Evolutionary conservation across 1,140 invertebrate species (phyloP).

Genomic region (Drosophila mauritiana): DNA sequence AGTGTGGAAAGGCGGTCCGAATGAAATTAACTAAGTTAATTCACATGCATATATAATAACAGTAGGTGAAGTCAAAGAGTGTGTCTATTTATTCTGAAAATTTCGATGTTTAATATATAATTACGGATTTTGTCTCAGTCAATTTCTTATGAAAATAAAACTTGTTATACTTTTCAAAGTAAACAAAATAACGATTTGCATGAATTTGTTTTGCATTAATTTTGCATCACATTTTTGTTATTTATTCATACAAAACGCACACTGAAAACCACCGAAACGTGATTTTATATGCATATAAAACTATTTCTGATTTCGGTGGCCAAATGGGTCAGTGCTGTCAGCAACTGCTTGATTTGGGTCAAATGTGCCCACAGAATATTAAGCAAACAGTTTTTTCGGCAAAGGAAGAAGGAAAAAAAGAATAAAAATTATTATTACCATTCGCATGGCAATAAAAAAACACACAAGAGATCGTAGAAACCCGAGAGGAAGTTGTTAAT

Average conservation of each 20-base stretch:
- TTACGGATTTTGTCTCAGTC: not conserved
- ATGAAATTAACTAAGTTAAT: conserved; percentile 20
- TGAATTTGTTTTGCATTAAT: conserved; percentile 16
- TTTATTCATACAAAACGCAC: conserved; percentile 22
- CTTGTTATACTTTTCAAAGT: conserved; percentile 1
- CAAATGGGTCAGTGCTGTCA: conserved; percentile 73
- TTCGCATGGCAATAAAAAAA: conserved; percentile 64
- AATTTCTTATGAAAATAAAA: not conserved
- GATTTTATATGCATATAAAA: conserved; percentile 31
- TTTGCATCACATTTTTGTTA: conserved; percentile 24
- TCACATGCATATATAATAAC: conserved; percentile 9
- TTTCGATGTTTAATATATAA: not conserved
- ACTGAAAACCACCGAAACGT: conserved; percentile 21
- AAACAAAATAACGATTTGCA: not conserved
- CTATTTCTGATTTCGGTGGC: conserved; percentile 15
- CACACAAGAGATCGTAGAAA: conserved; percentile 28
- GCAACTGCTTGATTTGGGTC: conserved; percentile 69
- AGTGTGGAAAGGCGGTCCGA: not conserved
- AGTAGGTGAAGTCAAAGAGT: not conserved
- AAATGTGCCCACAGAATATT: conserved; percentile 67
- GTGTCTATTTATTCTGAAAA: too few species aligned
- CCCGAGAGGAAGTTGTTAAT: conserved; percentile 74
- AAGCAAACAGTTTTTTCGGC: conserved; percentile 33
- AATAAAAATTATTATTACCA: conserved; percentile 66
- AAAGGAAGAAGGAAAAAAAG: conserved; percentile 41